Percentiles rank a stretch among this genome's conserved stretches.
Evolutionary conservation across 2,888 invertebrate species (phyloP).

Genomic region (Phania funesta): DNA sequence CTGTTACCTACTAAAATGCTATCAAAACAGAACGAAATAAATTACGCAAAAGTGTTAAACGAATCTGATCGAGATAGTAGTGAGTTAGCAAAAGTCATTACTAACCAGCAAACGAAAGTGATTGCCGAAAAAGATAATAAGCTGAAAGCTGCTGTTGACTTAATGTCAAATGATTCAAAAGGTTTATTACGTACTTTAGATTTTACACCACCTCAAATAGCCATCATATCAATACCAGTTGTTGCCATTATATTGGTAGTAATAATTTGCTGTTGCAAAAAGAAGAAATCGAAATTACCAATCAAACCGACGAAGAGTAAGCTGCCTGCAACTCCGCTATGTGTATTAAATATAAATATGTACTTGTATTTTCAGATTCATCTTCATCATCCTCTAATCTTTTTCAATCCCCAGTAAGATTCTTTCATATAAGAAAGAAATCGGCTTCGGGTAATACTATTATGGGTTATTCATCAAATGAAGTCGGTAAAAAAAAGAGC

Average conservation of each 20-base stretch:
- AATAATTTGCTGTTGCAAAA: slow-evolving; percentile 42
- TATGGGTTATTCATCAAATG: slow-evolving; percentile 58
- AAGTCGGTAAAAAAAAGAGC: slow-evolving; percentile 44
- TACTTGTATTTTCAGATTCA: slow-evolving; percentile 40
- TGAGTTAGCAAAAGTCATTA: not conserved
- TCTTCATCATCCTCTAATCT: slow-evolving; percentile 72
- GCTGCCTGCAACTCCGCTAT: not conserved
- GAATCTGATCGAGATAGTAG: not conserved
- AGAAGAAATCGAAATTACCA: slow-evolving; percentile 10
- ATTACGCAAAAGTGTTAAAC: too few species aligned
- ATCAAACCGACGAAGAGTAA: slow-evolving; percentile 17
- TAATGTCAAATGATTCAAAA: slow-evolving; percentile 14
- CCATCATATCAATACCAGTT: slow-evolving; percentile 28
- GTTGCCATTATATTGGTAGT: slow-evolving; percentile 1
- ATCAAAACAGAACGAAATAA: not conserved
- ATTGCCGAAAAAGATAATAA: slow-evolving; percentile 9
- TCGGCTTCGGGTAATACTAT: slow-evolving; percentile 52
- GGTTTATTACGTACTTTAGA: slow-evolving; percentile 4
- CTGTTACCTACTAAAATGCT: not conserved
- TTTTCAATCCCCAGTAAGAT: slow-evolving; percentile 66
- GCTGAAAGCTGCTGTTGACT: not conserved
- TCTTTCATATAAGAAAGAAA: slow-evolving; percentile 67
- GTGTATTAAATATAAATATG: not conserved
- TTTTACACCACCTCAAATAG: slow-evolving; percentile 5
- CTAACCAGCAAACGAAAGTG: not conserved